Base-by-base conservation (phyloP, 2,888 invertebrate species). In the Calameuta filiformis region DNA sequence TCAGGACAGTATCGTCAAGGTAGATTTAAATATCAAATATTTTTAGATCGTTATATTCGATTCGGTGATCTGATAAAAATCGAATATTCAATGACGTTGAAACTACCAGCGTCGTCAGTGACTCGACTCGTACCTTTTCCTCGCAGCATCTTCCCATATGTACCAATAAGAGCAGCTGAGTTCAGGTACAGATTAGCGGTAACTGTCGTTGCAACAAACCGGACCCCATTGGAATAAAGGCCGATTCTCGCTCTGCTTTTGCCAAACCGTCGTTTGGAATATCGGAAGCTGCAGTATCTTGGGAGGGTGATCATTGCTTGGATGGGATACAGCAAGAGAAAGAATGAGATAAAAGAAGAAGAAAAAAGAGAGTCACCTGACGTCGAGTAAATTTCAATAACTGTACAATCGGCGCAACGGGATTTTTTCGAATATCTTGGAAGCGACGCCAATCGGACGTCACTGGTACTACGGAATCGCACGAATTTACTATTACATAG, bases 121-220 rank as follows among this genome's bases (percentile, higher is more conserved):
- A 56, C 56, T 56, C 23, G 23, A 56, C 23, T 56, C 56, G 56
- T 56, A 56, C 56, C 56, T 15, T 15, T 56, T 23, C 56, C 56
- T 56, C 56, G 23, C 23, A 56, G 23, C 23, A 56, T 56, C 56
- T 56, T 56, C 56, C 56, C 56, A 56, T 56, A 56, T 56, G 23
- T 56, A 56, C 56, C 56, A 56, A 23, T 81, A 83, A 81, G 77
- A 78, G 82, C 82, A 82, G 82, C 84, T 80, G 82, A 84, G 82
- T 81, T 81, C 83, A 81, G 83, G 83, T 82, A 82, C 80, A 85
- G 86, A 86, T 86, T 87, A 86, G 87, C 86, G 85, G 86, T 86
- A 86, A 87, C 85, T 86, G 83, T 83, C 82, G 75, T 80, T 81
- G 79, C 69, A 40, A 71, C 56, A 68, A 83, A 81, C 79, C 79